Base-by-base conservation (phyloP, 2,888 invertebrate species). In the Chrysopilus asiliformis region DNA sequence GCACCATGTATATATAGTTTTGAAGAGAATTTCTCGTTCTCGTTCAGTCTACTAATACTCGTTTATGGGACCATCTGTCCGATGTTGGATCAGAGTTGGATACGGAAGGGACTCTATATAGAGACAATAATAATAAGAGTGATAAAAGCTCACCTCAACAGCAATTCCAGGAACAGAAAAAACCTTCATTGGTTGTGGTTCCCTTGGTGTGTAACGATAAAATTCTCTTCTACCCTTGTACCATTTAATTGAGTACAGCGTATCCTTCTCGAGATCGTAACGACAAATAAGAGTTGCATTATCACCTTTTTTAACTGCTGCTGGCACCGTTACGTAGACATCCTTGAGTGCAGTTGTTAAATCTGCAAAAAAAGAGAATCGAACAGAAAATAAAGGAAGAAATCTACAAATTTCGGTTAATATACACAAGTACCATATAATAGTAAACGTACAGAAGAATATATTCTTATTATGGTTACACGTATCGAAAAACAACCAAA, bases 241-340 rank as follows among this genome's bases (percentile, higher is more conserved):
- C 78, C 79, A 79, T 58, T 78, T 78, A 44, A 78, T 73, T 26
- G 74, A 68, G 57, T 78, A 79, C 27, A 79, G 58, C 27, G 68
- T 68, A 47, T 78, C 78, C 14, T 71, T 68, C 49, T 77, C 77
- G 45, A 77, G 58, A 53, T 77, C 74, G 57, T 72, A 77, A 40
- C 66, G 63, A 51, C 78, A 77, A 45, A 65, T 64, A 51, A 78
- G 65, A 45, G 66, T 65, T 8, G 72, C 74, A 43, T 66, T 66
- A 22, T 70, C 65, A 9, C 74, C 74, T 30, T 69, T 64, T 44
- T 69, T 66, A 13, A 70, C 73, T 1, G 75, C 72, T 29, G 68
- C 63, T n/a, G 76, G 76, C 3, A 74, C 70, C 43, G 66, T 57
- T 45, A 76, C 66, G 45, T 68, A 67, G 26, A 76, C 72, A 52